Base-by-base conservation (phyloP, 2,797 vertebrate genomes). In the Protosalanx chinensis region DNA sequence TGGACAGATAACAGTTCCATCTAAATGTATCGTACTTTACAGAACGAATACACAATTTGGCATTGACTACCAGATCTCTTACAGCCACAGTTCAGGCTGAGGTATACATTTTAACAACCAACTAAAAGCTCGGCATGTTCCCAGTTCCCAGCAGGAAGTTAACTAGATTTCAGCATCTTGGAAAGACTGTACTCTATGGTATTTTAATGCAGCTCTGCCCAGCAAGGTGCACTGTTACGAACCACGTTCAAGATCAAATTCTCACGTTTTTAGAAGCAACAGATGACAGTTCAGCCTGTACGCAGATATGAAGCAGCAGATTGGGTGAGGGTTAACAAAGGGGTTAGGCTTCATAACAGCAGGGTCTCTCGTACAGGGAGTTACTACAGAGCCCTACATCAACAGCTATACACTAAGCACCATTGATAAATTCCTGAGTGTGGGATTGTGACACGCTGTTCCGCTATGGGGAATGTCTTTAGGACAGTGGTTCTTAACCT, bases 311-410 rank as follows among this genome's bases (percentile, higher is more conserved):
- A 82, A 56, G 68, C 71, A 46, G 67, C 76, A 75, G 77, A 70
- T 46, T 73, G 75, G 75, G 84, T 81, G 67, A 72, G 78, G 76
- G 74, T 86, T 78, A 73, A 83, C 79, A 75, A 82, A 77, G 41
- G 64, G 67, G 81, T 87, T 78, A 63, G 78, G 63, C 80, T 83
- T 85, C 73, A 81, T 83, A 76, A 79, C 67, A 86, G 61, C 72
- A 41, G 75, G 56, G 66, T 27, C 56, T 75, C 61, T 41, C 27
- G 65, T 64, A 71, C 70, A 77, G 73, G 67, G 66, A 74, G 73
- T 72, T 13, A 13, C 58, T 74, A 79, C 60, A 76, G 37, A 67
- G 60, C 73, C 57, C 68, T 76, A 73, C 79, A 82, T 84, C 78
- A 81, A 75, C 72, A 76, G 64, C 61, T 64, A 65, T 61, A 68